phyloP scores from a whole-genome alignment of 2,888 invertebrate species.

The Troides aeacus region DNA sequence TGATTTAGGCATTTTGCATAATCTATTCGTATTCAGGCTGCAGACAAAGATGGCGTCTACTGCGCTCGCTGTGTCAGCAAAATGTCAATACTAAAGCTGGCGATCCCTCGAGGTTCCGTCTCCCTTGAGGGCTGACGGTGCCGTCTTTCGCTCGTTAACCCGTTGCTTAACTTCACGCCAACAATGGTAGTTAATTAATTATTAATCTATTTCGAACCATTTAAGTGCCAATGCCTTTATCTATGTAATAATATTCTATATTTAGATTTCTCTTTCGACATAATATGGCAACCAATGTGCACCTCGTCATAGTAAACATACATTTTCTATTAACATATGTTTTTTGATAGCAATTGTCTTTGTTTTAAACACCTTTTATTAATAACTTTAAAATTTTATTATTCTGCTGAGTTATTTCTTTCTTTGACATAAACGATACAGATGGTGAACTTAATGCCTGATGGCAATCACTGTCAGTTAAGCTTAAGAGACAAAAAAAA shows the following conservation, averaged over 20 bases:
- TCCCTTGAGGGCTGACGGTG: conserved; percentile 32
- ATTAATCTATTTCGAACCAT: conserved; percentile 22
- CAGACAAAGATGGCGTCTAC: conserved; percentile 31
- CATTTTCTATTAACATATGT: too few species aligned
- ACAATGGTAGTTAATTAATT: conserved; percentile 29
- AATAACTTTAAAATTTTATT: too few species aligned
- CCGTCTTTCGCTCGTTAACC: conserved; percentile 33
- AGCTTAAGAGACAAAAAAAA: too few species aligned
- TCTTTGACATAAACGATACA: too few species aligned
- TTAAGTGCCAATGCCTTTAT: conserved; percentile 5
- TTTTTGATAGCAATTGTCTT: too few species aligned
- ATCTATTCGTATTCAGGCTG: conserved; percentile 19
- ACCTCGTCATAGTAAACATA: not conserved
- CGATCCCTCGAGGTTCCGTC: conserved; percentile 25
- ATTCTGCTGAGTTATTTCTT: too few species aligned
- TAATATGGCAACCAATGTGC: not conserved
- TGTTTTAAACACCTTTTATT: too few species aligned
- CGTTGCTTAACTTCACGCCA: conserved; percentile 36
- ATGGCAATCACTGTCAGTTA: too few species aligned
- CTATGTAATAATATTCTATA: not conserved
- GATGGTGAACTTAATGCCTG: too few species aligned
- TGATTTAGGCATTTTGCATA: not conserved
- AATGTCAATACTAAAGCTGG: conserved; percentile 36
- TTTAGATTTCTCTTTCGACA: not conserved
- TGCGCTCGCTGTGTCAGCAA: conserved; percentile 33